A percentile compares a stretch with the other conserved stretches of the same genome.
These are phyloP conservation scores for Pammene fasciana DNA, from an alignment of 2,888 invertebrate species.

Conservation along the genomic window DNA sequence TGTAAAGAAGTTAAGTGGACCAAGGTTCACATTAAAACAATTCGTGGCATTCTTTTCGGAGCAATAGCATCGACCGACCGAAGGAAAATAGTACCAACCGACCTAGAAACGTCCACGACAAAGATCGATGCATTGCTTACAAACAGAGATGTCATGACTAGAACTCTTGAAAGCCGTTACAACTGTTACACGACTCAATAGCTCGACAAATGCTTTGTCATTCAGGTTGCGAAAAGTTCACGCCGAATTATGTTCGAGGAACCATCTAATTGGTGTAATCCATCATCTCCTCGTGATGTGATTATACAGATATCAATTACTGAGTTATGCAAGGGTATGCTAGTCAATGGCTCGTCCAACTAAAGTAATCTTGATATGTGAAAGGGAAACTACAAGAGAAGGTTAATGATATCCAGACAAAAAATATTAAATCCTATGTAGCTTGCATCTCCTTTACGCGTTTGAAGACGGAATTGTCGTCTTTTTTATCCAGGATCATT, in stretches of 20 bases:
- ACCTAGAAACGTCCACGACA: constrained; percentile 69
- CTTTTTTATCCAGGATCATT: no score
- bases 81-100: constrained; percentile 56
- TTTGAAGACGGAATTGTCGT: no score
- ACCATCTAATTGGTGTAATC: constrained; percentile 34
- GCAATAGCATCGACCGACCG: constrained; percentile 47
- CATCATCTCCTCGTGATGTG: constrained; percentile 40
- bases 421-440: no score
- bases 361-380: constrained; percentile 31
- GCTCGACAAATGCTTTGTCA: constrained; percentile 32
- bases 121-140: constrained; percentile 56
- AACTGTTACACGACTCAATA: constrained; percentile 15
- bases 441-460: no score
- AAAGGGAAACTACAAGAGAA: constrained; percentile 26
- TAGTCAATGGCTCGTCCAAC: constrained; percentile 29
- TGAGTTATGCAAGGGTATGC: constrained; percentile 28
- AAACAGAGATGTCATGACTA: constrained; percentile 40
- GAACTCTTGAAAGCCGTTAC: constrained; percentile 30
- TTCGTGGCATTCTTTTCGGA: constrained; percentile 51
- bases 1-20: constrained; percentile 38
- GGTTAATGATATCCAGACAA: background rate
- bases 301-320: constrained; percentile 40
- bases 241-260: constrained; percentile 36
- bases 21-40: constrained; percentile 39
- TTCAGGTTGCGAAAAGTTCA: constrained; percentile 40